Evolutionary conservation across 2,888 invertebrate genomes (phyloP), one percentile per base, ranked within the genome.

Genomic region (Ormyrus thymus): DNA sequence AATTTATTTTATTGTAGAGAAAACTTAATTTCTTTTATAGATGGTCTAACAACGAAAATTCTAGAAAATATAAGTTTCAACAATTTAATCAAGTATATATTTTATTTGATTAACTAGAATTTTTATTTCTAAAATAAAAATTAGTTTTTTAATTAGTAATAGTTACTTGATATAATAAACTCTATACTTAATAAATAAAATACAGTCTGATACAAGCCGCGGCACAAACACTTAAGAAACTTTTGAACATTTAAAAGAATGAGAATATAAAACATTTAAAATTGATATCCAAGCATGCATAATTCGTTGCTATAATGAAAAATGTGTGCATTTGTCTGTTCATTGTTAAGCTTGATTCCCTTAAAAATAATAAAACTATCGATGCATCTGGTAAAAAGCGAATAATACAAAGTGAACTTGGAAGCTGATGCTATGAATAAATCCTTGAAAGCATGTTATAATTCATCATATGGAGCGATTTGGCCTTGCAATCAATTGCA

Each of bases 381-480:
- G 62, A 73, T 76, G 72, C 80, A 74, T 78, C 75, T 61, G 48
- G 50, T 66, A 56, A 13, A 64, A 53, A 56, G 29, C 8, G 15
- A 66, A 29, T 69, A 62, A 62, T 46, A 59, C 43, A 29, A 58
- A 58, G 48, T 43, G 9, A 61, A 55, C 6, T 7, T 73, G 50
- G 15, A 59, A 53, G 68, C 62, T 80, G 56, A 51, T 53, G 11
- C 9, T 29, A 56, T 64, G 48, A 61, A 55, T 9, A 56, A 71
- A 58, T 10, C 68, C 81, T 84, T 81, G 83, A 84, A 84, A 87
- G 89, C 89, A 89, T 88, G 89, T 85, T 89, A 87, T 85, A 87
- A 87, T 85, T 83, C 84, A 80, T 80, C 55, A 82, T 84, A 84
- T 89, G 89, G 89, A 89, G 85, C 86, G 84, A 87, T 85, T 85